Conservation (phyloP, 2,888 invertebrate species). For the Drepanosiphum platanoidis region DNA sequence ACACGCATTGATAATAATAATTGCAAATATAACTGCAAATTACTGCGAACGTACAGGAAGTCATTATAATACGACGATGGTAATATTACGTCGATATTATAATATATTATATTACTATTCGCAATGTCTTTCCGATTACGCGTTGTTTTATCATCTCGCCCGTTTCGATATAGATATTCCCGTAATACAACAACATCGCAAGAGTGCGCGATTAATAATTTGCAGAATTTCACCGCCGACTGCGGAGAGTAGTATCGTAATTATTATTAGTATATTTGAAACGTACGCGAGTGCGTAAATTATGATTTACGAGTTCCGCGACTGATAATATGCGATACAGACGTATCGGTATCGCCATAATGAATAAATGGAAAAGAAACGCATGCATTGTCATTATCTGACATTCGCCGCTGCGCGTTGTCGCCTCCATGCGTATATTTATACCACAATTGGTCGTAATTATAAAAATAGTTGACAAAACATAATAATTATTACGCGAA, state of each 20-base stretch:
- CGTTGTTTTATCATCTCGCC: no score
- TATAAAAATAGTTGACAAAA: not conserved
- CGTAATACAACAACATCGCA: no score
- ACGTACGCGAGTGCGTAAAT: not conserved
- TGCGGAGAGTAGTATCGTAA: not conserved
- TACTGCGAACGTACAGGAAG: not conserved
- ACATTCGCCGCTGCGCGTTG: not conserved
- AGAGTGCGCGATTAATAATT: not conserved
- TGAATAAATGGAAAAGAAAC: not conserved
- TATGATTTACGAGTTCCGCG: not conserved
- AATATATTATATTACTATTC: no score
- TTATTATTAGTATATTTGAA: not conserved
- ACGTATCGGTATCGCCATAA: not conserved
- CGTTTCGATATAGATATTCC: no score
- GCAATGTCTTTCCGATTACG: not conserved
- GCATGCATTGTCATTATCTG: not conserved
- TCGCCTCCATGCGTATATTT: no score
- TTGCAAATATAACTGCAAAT: no score
- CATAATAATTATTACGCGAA: no score
- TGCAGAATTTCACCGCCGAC: not conserved
- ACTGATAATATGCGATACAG: not conserved
- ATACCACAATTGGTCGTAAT: not conserved
- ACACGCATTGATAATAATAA: no score
- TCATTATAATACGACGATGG: no score
- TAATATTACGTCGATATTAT: no score